Base-by-base conservation (phyloP, 2,113 vertebrate genomes). In the Andinoacara biseriatus region DNA sequence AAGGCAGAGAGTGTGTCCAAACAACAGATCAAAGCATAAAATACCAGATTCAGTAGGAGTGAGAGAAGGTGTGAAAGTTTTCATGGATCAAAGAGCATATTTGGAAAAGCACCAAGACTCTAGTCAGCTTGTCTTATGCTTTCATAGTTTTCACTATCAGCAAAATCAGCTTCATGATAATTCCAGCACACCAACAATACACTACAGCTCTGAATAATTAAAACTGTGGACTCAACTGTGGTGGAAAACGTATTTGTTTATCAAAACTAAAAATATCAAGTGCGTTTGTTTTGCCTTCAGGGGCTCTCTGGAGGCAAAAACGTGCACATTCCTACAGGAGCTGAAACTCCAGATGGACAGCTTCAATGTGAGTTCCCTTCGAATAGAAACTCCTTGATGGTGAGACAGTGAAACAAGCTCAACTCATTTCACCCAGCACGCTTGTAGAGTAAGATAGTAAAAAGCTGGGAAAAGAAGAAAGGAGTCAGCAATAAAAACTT, bases 261-360 rank as follows among this genome's bases (percentile, higher is more conserved):
- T 59, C 59, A 74, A 33, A 33, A 7, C 31, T 33, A 33, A 78
- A 67, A 75, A 26, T 7, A 33, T 8, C 14, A 49, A 80, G 74
- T 31, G 8, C n/a, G 59, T 75, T 83, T 89, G 82, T 67, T 87
- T 65, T 75, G 76, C 31, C 57, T 69, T 78, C 26, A 59, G 38
- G 1, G 13, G 11, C 62, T 82, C 60, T 62, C 59, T 40, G 52
- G 58, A 76, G 26, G 56, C 31, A 84, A 31, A 24, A 40, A 52
- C 2, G 3, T 4, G 7, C 14, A 4, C 3, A 3, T 5, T 61
- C 35, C 72, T 76, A 38, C 2, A 22, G 38, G 82, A 74, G 43
- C 18, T 38, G 7, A 61, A 52, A 2, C 38, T 63, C 59, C 76
- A 81, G 63, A 63, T 40, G 82, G 79, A 79, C 11, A 1, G 3